Percentiles rank a stretch among this genome's conserved stretches.
Evolutionary conservation across 2,888 invertebrate species (phyloP).

Genomic region (Capitulum mitella): DNA sequence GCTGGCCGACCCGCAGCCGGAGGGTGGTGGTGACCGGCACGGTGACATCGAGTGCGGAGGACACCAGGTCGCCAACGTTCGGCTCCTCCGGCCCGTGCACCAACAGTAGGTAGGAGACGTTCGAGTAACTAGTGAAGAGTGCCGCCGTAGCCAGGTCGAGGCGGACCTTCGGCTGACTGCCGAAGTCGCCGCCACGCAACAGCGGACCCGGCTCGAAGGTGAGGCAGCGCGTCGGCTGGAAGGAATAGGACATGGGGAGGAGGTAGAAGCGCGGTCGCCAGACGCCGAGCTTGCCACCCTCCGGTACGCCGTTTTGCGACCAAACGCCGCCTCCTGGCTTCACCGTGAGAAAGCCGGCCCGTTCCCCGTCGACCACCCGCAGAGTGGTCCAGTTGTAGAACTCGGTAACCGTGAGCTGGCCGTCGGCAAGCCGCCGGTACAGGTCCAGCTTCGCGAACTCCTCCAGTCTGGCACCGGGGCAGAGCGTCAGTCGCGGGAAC

Average conservation of each 20-base stretch:
- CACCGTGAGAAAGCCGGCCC: too few relatives aligned
- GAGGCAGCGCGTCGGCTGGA: neutral
- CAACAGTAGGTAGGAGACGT: neutral
- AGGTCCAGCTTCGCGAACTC: neutral
- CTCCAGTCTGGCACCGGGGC: neutral
- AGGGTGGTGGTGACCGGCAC: neutral
- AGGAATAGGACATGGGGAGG: neutral
- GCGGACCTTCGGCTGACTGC: neutral
- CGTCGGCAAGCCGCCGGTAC: neutral
- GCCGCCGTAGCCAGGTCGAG: neutral
- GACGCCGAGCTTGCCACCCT: neutral
- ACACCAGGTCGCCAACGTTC: neutral
- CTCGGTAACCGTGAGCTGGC: neutral
- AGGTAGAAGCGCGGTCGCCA: neutral
- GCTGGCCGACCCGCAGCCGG: neutral
- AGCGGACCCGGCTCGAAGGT: neutral
- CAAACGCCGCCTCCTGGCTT: neutral
- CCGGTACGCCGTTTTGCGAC: too few relatives aligned
- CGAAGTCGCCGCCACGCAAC: neutral
- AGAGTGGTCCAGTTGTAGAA: neutral
- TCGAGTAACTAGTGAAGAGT: neutral
- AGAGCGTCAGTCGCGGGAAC: neutral
- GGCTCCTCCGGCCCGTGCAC: neutral
- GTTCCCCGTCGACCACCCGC: neutral
- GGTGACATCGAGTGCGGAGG: neutral